Percentiles rank a stretch among this genome's conserved stretches.
phyloP scores from a whole-genome alignment of 2,113 vertebrate genomes.

The Sebastes schlegelii region DNA sequence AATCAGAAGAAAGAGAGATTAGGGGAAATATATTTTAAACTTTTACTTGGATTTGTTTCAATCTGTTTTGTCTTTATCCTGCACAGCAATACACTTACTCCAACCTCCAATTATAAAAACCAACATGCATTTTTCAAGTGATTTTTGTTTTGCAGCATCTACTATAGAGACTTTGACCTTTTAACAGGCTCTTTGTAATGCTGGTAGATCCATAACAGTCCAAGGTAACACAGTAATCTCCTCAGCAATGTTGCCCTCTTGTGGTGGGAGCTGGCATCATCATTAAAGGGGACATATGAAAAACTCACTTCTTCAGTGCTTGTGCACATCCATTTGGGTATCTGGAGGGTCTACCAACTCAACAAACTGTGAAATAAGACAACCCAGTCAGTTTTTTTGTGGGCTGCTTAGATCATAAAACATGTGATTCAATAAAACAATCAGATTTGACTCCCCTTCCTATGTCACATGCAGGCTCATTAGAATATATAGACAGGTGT shows the following conservation, averaged over 20 bases:
- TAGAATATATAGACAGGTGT: too few relatives aligned
- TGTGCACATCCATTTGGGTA: too few relatives aligned
- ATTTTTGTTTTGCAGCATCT: not conserved
- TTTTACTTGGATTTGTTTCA: not conserved
- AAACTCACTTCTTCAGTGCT: too few relatives aligned
- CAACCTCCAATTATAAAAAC: not conserved
- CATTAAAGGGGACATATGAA: not conserved
- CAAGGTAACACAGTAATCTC: not conserved
- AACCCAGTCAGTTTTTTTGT: too few relatives aligned
- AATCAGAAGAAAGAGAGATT: not conserved
- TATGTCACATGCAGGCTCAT: too few relatives aligned
- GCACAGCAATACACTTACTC: not conserved
- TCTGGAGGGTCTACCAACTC: too few relatives aligned
- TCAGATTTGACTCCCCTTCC: too few relatives aligned
- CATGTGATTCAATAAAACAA: too few relatives aligned
- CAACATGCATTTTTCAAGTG: not conserved
- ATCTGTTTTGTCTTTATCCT: not conserved
- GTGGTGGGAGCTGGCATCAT: slow-evolving; percentile 14
- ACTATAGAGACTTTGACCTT: not conserved
- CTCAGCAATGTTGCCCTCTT: slow-evolving; percentile 56
- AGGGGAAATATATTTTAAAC: not conserved
- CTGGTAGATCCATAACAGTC: not conserved
- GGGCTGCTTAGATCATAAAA: too few relatives aligned
- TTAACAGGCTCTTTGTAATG: not conserved
- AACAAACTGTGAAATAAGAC: too few relatives aligned